Percentiles rank a stretch among this genome's conserved stretches.
These are phyloP conservation scores for Psittacula cyanocephala DNA, from an alignment of 2,113 vertebrate genomes.

Conservation along the genomic window DNA sequence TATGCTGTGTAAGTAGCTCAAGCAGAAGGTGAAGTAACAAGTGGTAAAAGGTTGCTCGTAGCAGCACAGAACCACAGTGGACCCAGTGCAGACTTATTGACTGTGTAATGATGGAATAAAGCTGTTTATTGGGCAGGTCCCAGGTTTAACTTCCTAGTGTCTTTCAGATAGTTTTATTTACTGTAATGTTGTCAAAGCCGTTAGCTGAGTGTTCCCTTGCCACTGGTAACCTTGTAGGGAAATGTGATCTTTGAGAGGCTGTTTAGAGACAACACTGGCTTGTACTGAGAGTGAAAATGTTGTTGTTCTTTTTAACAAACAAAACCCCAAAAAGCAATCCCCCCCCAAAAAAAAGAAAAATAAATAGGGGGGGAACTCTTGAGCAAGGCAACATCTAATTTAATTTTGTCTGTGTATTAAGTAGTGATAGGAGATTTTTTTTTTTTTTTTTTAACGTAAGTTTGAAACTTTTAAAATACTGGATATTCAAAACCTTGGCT, in stretches of 20 bases:
- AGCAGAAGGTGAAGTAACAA: slow-evolving; percentile 48
- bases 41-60: slow-evolving; percentile 33
- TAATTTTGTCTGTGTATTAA: background rate
- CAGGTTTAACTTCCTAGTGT: background rate
- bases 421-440: background rate
- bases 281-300: background rate
- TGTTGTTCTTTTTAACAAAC: background rate
- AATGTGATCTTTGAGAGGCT: background rate
- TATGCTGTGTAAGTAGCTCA: background rate
- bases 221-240: background rate
- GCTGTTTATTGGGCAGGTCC: background rate
- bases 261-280: background rate
- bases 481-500: background rate
- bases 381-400: background rate
- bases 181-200: background rate
- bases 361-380: background rate
- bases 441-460: background rate
- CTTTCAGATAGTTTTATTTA: slow-evolving; percentile 6
- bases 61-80: background rate
- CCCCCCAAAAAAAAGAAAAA: background rate
- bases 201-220: background rate
- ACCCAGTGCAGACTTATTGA: background rate
- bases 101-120: slow-evolving; percentile 9
- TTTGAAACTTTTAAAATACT: background rate
- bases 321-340: background rate